phyloP scores from a whole-genome alignment of 2,797 vertebrate species.

The Sebastes steindachneri region DNA sequence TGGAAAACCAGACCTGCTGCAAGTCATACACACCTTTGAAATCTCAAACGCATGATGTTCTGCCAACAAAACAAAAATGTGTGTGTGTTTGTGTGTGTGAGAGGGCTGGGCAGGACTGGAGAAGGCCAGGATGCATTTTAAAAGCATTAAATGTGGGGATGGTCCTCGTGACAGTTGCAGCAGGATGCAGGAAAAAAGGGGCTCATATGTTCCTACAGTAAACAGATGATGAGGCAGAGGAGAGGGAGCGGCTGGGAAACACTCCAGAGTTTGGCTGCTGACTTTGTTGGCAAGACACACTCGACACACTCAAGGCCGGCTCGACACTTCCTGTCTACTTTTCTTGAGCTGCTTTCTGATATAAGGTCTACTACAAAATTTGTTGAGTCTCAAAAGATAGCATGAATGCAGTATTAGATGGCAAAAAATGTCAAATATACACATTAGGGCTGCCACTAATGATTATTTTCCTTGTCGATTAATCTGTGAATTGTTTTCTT shows the following conservation, averaged over 20 bases:
- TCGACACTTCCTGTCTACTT: neutral
- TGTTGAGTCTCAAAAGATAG: neutral
- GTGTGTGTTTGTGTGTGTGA: neutral
- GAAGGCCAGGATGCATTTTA: conserved; percentile 35
- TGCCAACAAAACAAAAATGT: conserved; percentile 15
- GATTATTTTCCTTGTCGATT: too few species aligned
- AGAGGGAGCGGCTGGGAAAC: conserved; percentile 31
- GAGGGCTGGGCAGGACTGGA: neutral
- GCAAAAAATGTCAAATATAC: neutral
- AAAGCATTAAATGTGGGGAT: conserved; percentile 48
- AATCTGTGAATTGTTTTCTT: too few species aligned
- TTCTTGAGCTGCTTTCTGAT: neutral
- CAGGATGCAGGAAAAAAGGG: conserved; percentile 29
- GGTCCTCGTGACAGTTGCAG: conserved; percentile 39
- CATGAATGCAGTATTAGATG: too few species aligned
- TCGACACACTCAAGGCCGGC: neutral
- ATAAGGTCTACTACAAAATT: neutral
- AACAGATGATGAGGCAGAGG: conserved; percentile 32
- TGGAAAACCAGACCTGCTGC: conserved; percentile 13
- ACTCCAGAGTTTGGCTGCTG: conserved; percentile 25
- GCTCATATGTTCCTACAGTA: conserved; percentile 26
- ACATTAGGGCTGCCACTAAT: neutral
- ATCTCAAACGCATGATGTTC: conserved; percentile 9
- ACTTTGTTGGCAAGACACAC: conserved; percentile 9
- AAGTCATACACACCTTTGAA: conserved; percentile 29